These are phyloP conservation scores for Ectemnius continuus DNA, from an alignment of 2,888 invertebrate species.

Conservation along the genomic window DNA sequence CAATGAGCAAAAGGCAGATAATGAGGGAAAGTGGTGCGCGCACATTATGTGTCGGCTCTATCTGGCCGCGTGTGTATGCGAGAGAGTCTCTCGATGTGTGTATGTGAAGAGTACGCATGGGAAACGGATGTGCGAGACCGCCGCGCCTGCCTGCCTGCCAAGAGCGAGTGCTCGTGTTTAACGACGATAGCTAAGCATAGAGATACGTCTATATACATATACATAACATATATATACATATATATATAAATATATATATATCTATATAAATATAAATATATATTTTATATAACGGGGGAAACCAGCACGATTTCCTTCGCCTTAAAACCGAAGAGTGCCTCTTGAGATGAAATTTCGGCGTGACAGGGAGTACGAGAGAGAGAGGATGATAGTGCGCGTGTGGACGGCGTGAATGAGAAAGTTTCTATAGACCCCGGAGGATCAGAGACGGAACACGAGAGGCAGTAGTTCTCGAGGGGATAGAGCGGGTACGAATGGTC, in stretches of 20 bases:
- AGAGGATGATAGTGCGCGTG: not conserved
- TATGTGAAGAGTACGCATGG: constrained; percentile 31
- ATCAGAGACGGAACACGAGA: not conserved
- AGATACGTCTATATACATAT: constrained; percentile 1
- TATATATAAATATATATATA: constrained; percentile 5
- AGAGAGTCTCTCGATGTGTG: constrained; percentile 12
- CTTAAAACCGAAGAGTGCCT: constrained; percentile 1
- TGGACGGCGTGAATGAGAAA: not conserved
- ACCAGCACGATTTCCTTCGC: not conserved
- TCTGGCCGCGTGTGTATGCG: no score
- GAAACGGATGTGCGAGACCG: constrained; percentile 29
- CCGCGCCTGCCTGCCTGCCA: constrained; percentile 21
- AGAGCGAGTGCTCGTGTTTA: constrained; percentile 29
- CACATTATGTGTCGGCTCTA: not conserved
- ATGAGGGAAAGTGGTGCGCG: constrained; percentile 51
- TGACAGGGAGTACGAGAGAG: not conserved
- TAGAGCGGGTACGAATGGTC: constrained; percentile 31
- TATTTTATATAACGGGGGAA: constrained; percentile 5
- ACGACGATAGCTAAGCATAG: constrained; percentile 21
- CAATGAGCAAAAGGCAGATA: constrained; percentile 45
- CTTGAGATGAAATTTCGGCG: constrained; percentile 4
- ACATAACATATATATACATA: not conserved
- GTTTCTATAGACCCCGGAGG: not conserved
- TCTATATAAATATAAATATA: constrained; percentile 13
- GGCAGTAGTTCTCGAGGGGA: not conserved